These are phyloP conservation scores for Steatocranus sp. DNA, from an alignment of 2,797 vertebrate genomes.

Conservation along the genomic window DNA sequence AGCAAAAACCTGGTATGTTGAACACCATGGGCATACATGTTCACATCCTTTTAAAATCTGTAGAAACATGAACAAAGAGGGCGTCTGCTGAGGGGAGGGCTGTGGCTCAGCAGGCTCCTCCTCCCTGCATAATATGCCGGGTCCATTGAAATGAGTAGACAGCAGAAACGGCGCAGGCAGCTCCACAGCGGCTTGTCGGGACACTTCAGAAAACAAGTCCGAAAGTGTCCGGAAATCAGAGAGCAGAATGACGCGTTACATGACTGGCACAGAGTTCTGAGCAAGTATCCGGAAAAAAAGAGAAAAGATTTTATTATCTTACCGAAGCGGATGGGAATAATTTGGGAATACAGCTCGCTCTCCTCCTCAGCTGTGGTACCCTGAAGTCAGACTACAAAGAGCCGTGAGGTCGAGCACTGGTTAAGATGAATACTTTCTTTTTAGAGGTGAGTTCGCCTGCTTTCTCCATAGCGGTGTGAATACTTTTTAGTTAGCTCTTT, in stretches of 20 bases:
- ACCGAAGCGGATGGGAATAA: constrained; percentile 59
- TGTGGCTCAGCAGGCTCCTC: constrained; percentile 32
- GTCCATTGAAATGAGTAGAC: constrained; percentile 50
- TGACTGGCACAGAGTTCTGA: background rate
- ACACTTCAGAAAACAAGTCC: background rate
- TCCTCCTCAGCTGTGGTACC: constrained; percentile 59
- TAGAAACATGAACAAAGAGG: constrained; percentile 33
- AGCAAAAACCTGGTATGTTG: background rate
- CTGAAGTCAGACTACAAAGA: constrained; percentile 65
- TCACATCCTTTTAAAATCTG: constrained; percentile 3
- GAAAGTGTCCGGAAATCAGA: background rate
- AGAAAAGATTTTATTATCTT: background rate
- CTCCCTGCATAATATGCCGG: constrained; percentile 69
- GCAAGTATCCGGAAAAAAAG: background rate
- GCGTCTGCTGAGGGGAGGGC: constrained; percentile 44
- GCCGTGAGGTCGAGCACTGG: constrained; percentile 20
- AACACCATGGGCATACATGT: background rate
- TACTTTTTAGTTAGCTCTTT: fast-evolving
- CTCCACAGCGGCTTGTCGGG: constrained; percentile 1
- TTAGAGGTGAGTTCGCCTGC: constrained; percentile 39
- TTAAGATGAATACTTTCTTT: constrained; percentile 66
- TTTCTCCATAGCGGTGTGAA: background rate
- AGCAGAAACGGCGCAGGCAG: constrained; percentile 8
- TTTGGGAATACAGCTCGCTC: constrained; percentile 37
- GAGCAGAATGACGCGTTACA: background rate